Base-by-base conservation (phyloP, 2,888 invertebrate species). In the Arenicola marina region DNA sequence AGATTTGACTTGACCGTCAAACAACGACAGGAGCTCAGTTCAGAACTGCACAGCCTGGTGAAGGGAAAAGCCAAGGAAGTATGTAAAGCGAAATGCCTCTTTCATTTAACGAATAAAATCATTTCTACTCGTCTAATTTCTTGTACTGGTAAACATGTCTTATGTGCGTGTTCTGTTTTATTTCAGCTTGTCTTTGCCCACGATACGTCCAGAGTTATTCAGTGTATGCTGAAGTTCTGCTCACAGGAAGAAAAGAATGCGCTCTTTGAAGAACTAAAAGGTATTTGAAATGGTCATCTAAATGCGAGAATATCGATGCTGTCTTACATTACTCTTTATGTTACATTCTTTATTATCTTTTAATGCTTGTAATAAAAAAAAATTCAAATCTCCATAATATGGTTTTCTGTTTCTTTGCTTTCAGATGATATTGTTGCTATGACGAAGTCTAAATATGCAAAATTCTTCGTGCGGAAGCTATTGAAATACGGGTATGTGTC, bases 201-300 rank as follows among this genome's bases (percentile, higher is more conserved):
- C 79, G 96, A 97, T 78, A 89, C 93, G 45, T 92, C 92, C 2
- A 86, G 96, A 73, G 90, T 96, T 1, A 88, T 96, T 55, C 95
- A 97, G 80, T 93, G 92, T 78, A 85, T 96, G 67, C 84, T 95
- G 0, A 92, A 92, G 77, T 80, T 81, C 69, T 88, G 90, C 0
- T 84, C 88, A 0, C 86, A 87, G 0, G 85, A 89, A 28, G 87
- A 92, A 26, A 88, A 89, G 45, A 86, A 87, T 59, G 87, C 88
- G 63, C 87, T 96, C 21, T 89, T 88, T 72, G 82, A 87, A 74
- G 92, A 93, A 84, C 78, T 96, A 4, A 87, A 91, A 70, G 89
- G 91, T 51, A 86, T 11, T 38, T 38, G 11, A 38, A n/a, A n/a
- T n/a, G n/a, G n/a, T n/a, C n/a, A n/a, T n/a, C n/a, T n/a, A n/a